These are phyloP conservation scores for Fistularia tabacaria DNA, from an alignment of 2,797 vertebrate genomes.

Conservation along the genomic window DNA sequence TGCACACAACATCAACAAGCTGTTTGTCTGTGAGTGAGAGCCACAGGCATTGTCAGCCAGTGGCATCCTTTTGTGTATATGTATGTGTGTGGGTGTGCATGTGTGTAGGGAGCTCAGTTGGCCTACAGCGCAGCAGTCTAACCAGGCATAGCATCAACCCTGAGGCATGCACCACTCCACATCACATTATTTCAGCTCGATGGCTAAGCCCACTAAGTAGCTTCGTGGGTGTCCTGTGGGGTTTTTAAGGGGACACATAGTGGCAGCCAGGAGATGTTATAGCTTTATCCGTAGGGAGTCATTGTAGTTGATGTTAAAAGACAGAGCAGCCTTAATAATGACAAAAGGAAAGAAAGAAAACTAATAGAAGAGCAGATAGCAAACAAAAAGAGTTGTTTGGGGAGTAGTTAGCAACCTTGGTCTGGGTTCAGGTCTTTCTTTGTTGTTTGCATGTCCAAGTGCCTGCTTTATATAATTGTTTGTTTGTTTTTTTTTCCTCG, in stretches of 20 bases:
- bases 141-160: conserved; percentile 41
- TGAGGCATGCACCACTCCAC: conserved; percentile 41
- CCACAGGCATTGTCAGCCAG: conserved; percentile 50
- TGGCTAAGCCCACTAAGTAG: conserved; percentile 46
- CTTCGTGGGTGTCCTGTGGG: conserved; percentile 40
- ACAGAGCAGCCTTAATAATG: conserved; percentile 16
- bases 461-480: no score
- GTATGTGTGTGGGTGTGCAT: background rate
- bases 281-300: conserved; percentile 25
- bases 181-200: conserved; percentile 59
- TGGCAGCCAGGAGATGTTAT: conserved; percentile 38
- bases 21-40: conserved; percentile 55
- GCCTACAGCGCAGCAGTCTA: conserved; percentile 38
- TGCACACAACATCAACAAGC: conserved; percentile 35
- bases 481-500: no score
- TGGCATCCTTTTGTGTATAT: conserved; percentile 18
- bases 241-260: conserved; percentile 30
- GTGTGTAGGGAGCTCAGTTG: conserved; percentile 11
- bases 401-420: background rate
- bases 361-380: conserved; percentile 14
- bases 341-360: conserved; percentile 2
- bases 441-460: no score
- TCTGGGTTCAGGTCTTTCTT: no score
- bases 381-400: conserved; percentile 1
- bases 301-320: conserved; percentile 10